Conservation (phyloP, 2,113 vertebrate genomes). For the Rafetus swinhoei region DNA sequence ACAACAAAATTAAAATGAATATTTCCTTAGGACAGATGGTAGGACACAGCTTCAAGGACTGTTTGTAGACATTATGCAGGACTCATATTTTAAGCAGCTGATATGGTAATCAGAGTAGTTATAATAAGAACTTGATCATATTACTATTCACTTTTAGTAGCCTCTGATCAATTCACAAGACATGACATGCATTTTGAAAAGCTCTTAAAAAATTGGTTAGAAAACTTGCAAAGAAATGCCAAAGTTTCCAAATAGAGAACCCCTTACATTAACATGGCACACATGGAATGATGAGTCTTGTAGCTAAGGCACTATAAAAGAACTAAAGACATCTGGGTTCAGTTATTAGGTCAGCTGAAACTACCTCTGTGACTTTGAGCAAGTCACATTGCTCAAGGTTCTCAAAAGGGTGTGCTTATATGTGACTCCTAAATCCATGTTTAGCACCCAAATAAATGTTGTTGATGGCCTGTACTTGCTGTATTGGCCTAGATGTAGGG, state of each 20-base stretch:
- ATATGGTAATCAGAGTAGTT: slow-evolving; percentile 21
- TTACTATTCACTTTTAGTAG: slow-evolving; percentile 7
- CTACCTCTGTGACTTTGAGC: not conserved
- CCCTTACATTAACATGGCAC: not conserved
- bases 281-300: not conserved
- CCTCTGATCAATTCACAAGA: not conserved
- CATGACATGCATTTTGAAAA: slow-evolving; percentile 31
- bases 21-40: not conserved
- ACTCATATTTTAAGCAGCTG: slow-evolving; percentile 13
- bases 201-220: not conserved
- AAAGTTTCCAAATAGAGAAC: not conserved
- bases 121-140: not conserved
- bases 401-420: not conserved
- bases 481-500: not conserved
- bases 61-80: not conserved
- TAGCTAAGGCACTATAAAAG: not conserved
- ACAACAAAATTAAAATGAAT: not conserved
- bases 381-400: not conserved
- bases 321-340: not conserved
- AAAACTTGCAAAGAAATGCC: not conserved
- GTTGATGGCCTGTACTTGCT: not conserved
- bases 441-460: not conserved
- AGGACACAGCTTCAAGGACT: not conserved
- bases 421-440: not conserved
- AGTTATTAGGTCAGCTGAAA: not conserved